Evolutionary conservation across 2,797 vertebrate genomes (phyloP).

Genomic region (Hoplostethus mediterraneus): DNA sequence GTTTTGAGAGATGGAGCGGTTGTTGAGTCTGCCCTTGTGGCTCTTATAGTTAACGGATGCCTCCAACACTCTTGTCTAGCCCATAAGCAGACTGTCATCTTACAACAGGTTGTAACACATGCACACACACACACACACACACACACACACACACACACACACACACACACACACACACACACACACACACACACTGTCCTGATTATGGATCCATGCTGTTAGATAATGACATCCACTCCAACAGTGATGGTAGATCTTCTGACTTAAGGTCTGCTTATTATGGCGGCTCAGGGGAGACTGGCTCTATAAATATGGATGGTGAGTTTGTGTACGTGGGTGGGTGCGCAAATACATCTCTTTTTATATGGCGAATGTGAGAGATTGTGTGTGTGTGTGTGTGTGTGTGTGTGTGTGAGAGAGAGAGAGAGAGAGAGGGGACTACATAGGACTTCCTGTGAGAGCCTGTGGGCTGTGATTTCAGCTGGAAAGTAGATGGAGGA

Average conservation of each 20-base stretch:
- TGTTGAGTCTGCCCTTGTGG: neutral
- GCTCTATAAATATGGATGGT: slow-evolving; percentile 27
- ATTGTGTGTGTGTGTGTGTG: slow-evolving; percentile 3
- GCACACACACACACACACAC: slow-evolving; percentile 9
- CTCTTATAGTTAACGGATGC: neutral
- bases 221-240: slow-evolving; percentile 43
- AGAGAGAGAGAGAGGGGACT: neutral
- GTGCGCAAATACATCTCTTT: neutral
- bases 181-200: slow-evolving; percentile 20
- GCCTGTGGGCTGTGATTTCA: neutral
- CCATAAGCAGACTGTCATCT: neutral
- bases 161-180: slow-evolving; percentile 18
- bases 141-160: slow-evolving; percentile 21
- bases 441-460: slow-evolving; percentile 44
- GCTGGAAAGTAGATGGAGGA: slow-evolving; percentile 10
- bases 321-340: slow-evolving; percentile 16
- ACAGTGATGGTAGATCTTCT: slow-evolving; percentile 19
- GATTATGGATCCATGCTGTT: slow-evolving; percentile 25
- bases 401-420: neutral
- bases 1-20: neutral
- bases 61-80: neutral
- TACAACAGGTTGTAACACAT: neutral
- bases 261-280: slow-evolving; percentile 43
- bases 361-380: slow-evolving; percentile 3
- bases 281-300: neutral